Conservation (phyloP, 2,113 vertebrate genomes). For the Nibea coibor region DNA sequence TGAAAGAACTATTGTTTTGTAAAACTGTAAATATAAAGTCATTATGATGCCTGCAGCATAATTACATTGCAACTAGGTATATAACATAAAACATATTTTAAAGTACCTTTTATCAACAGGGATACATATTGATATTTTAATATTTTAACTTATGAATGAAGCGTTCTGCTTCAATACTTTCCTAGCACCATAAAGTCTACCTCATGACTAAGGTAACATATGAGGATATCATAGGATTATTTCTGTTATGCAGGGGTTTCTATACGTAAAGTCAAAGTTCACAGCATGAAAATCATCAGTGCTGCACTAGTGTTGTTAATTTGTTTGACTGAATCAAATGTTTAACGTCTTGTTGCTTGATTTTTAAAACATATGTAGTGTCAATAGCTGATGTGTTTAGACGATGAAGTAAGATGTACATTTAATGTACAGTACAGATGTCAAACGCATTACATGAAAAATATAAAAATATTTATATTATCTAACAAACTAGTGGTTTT, state of each 20-base stretch:
- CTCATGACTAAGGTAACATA: background rate
- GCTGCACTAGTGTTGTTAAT: background rate
- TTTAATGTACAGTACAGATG: background rate
- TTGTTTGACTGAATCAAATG: background rate
- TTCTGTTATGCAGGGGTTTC: background rate
- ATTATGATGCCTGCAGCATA: too few relatives aligned
- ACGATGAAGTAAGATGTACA: background rate
- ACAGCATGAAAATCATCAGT: background rate
- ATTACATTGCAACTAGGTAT: too few relatives aligned
- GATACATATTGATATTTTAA: too few relatives aligned
- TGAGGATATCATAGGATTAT: background rate
- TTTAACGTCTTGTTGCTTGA: background rate
- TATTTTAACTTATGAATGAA: too few relatives aligned
- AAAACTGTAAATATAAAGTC: too few relatives aligned
- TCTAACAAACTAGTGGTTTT: too few relatives aligned
- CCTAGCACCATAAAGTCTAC: background rate
- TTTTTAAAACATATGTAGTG: background rate
- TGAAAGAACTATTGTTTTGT: too few relatives aligned
- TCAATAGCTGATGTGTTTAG: background rate
- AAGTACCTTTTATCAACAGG: too few relatives aligned
- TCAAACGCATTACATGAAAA: background rate
- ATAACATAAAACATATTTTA: too few relatives aligned
- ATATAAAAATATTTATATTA: background rate
- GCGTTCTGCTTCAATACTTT: too few relatives aligned
- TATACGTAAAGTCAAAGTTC: background rate